Base-by-base conservation (phyloP, 2,888 invertebrate species). In the Acanthosepion pharaonis region DNA sequence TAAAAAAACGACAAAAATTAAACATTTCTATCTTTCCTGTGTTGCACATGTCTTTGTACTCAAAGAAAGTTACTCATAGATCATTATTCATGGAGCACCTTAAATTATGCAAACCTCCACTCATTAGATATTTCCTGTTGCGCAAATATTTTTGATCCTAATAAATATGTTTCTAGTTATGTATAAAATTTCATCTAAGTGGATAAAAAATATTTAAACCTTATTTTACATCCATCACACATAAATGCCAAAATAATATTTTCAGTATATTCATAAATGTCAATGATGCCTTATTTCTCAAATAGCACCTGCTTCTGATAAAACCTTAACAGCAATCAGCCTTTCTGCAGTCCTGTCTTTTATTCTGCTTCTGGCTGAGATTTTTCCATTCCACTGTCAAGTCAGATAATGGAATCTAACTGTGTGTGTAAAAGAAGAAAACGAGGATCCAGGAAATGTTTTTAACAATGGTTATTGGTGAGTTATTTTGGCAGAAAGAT, bases 391-490 rank as follows among this genome's bases (percentile, higher is more conserved):
- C 11, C 78, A 11, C 78, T 33, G n/a, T 78, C 78, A 18, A 78
- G n/a, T 78, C n/a, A 78, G 78, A 78, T 78, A 78, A 78, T 78
- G n/a, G 78, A 78, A 78, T 33, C 78, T 78, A 33, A 78, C 33
- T 33, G 78, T 9, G n/a, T 78, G 78, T n/a, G 18, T 15, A 33
- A 78, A 78, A 78, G n/a, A 78, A n/a, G 78, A 78, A 78, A 78
- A 78, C n/a, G n/a, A 33, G 78, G 78, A 78, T 78, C 78, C 78
- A 15, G 78, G 78, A 78, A 78, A 78, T 33, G 78, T 78, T 78
- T 78, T 78, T 78, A 78, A 78, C 78, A 78, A 78, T 78, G n/a
- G n/a, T 78, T 78, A 78, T 78, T 78, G 78, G 78, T 78, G n/a
- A n/a, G 15, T 78, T 78, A 78, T n/a, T 33, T n/a, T 15, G n/a